Percentiles rank a stretch among this genome's conserved stretches.
Evolutionary conservation across 1,140 invertebrate genomes (phyloP).

Genomic region (Stegodyphus mimosarum): DNA sequence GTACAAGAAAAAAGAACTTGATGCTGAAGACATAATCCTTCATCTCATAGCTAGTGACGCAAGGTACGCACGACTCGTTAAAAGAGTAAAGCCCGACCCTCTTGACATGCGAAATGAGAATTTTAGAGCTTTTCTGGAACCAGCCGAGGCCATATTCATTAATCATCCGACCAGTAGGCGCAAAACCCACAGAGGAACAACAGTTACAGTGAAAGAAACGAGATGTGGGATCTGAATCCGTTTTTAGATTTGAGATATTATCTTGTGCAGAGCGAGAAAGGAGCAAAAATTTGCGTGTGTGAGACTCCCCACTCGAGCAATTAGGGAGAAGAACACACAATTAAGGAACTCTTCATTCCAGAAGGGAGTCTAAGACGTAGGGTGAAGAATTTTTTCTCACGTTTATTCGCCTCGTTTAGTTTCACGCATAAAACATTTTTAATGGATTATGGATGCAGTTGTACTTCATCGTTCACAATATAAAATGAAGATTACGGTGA

Average conservation of each 20-base stretch:
- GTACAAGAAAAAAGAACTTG: not conserved
- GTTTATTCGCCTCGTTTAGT: too few relatives aligned
- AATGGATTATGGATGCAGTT: too few relatives aligned
- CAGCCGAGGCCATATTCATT: constrained; percentile 27
- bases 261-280: constrained; percentile 9
- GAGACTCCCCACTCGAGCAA: not conserved
- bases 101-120: constrained; percentile 27
- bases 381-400: too few relatives aligned
- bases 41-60: not conserved
- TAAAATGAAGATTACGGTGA: too few relatives aligned
- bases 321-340: too few relatives aligned
- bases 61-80: not conserved
- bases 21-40: not conserved
- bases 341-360: too few relatives aligned
- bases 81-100: not conserved
- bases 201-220: constrained; percentile 3
- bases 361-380: too few relatives aligned
- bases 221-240: constrained; percentile 32
- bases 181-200: not conserved
- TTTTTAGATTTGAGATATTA: constrained; percentile 50
- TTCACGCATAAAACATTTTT: too few relatives aligned
- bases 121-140: constrained; percentile 47
- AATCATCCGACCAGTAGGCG: constrained; percentile 26
- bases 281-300: constrained; percentile 5
- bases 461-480: too few relatives aligned